Conservation (phyloP, 92 coral and sea anemone genomes). For the Zoanthus sansibaricus region DNA sequence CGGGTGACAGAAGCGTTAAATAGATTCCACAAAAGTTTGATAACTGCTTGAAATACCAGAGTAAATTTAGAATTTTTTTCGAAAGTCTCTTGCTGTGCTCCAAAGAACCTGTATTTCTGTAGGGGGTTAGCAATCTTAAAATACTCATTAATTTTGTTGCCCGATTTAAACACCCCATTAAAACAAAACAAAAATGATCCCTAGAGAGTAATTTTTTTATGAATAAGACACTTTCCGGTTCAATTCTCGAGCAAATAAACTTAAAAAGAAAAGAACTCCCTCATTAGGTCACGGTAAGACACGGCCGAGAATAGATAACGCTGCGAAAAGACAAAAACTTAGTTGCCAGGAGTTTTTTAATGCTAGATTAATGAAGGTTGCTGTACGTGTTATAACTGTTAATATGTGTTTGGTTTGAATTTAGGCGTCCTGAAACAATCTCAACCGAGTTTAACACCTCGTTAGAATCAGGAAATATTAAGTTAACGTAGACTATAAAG, state of each 20-base stretch:
- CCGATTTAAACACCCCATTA: neutral
- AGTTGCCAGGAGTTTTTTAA: neutral
- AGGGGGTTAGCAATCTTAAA: neutral
- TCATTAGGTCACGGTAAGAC: neutral
- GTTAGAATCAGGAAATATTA: neutral
- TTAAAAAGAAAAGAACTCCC: too few species aligned
- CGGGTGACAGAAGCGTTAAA: neutral
- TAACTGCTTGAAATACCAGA: conserved; percentile 26
- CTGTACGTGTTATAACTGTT: neutral
- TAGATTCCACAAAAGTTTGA: conserved; percentile 11
- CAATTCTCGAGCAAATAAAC: too few species aligned
- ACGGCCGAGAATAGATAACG: neutral
- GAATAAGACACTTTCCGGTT: too few species aligned
- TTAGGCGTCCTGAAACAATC: neutral
- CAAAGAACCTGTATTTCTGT: neutral
- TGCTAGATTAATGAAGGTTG: neutral
- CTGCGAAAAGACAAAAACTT: neutral
- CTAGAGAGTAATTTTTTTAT: too few species aligned
- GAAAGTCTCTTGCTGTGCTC: neutral
- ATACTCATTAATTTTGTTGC: conserved; percentile 1
- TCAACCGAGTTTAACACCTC: neutral
- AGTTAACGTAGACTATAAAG: neutral
- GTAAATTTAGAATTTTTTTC: neutral
- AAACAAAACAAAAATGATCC: too few species aligned
- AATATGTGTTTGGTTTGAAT: neutral